A percentile compares a stretch with the other conserved stretches of the same genome.
These are phyloP conservation scores for Columba janthina DNA, from an alignment of 2,113 vertebrate species.

Conservation along the genomic window DNA sequence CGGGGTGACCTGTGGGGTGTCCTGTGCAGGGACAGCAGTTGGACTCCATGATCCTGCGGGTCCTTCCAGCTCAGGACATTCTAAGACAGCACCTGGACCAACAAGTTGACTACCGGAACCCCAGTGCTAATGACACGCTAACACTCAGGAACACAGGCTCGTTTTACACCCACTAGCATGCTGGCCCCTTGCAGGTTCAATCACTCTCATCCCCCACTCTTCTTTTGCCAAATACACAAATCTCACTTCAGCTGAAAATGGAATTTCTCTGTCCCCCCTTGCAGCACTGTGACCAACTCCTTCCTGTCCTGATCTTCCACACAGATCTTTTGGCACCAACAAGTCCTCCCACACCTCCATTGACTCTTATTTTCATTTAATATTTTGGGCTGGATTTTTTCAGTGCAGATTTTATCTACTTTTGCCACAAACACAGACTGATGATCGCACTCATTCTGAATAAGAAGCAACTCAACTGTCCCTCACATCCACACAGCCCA, in stretches of 20 bases:
- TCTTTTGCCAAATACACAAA: rapidly evolving
- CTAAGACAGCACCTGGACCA: not conserved
- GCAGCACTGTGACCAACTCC: not conserved
- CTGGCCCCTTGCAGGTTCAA: not conserved
- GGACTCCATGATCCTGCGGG: too few species aligned
- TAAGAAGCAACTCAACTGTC: not conserved
- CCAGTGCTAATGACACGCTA: rapidly evolving
- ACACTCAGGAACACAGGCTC: too few species aligned
- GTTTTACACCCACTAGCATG: not conserved
- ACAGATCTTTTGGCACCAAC: rapidly evolving
- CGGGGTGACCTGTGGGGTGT: too few species aligned
- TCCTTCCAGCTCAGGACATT: too few species aligned
- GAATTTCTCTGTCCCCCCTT: not conserved
- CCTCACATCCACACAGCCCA: rapidly evolving
- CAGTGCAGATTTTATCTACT: not conserved
- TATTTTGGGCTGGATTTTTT: not conserved
- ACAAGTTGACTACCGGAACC: not conserved
- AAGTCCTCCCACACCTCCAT: not conserved
- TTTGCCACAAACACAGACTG: not conserved
- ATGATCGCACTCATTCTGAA: rapidly evolving
- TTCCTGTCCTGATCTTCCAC: not conserved
- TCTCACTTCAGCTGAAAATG: not conserved
- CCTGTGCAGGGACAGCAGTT: too few species aligned
- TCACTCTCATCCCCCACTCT: rapidly evolving
- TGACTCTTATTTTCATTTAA: not conserved